Base-by-base conservation (phyloP, 2,797 vertebrate genomes). In the Pseudopleuronectes americanus region DNA sequence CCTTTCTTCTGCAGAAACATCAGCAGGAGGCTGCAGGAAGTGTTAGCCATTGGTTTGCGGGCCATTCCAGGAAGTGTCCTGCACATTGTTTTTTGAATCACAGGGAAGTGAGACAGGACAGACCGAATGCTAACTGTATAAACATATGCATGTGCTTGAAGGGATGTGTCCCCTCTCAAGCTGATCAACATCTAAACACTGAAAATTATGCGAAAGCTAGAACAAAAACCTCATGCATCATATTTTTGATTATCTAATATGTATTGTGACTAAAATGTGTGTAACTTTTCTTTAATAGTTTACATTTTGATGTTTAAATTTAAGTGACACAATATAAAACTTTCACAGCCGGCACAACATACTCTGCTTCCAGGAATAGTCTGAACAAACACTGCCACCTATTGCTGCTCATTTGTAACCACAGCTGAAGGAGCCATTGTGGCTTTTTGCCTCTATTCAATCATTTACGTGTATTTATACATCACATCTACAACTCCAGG, bases 1-100 rank as follows among this genome's bases (percentile, higher is more conserved):
- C 13, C 17, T 38, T 47, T 19, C 13, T 56, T 31, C 13, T 41
- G 60, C 47, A 54, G 52, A 71, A 26, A 38, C 58, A 33, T 77
- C 56, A n/a, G 26, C 52, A 51, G 63, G 63, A 57, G 76, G 53
- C 16, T 14, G 56, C 69, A 69, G 82, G 68, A 85, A 73, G 68
- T 3, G 9, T 57, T 16, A 4, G 13, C 6, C 21, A 24, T 21
- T 12, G 49, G 51, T 47, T 52, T 65, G 63, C 43, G 63, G 45
- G 59, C 57, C 22, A 63, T 71, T 76, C 41, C 86, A 89, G 87
- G 87, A 89, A 87, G 64, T 71, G 36, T 79, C 70, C 65, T 68
- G 73, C 55, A 71, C 77, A 88, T 86, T 90, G 89, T 91, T 87
- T 74, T 12, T 62, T 21, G 74, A 19, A 70, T 16, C 5, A 53